Evolutionary conservation across 2,888 invertebrate genomes (phyloP), one percentile per base, ranked within the genome.

Genomic region (Spodoptera littoralis): DNA sequence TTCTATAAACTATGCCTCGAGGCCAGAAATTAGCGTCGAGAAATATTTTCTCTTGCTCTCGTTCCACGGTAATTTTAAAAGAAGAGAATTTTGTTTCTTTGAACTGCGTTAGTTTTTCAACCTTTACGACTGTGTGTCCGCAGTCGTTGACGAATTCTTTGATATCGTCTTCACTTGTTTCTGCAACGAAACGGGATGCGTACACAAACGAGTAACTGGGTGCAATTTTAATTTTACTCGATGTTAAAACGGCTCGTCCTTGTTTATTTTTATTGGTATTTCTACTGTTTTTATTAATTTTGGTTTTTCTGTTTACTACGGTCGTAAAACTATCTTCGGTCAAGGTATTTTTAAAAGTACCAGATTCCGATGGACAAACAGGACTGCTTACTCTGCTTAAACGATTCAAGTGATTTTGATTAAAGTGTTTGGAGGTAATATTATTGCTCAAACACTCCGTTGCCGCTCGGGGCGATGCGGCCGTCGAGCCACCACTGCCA

Each of bases 111-210:
- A 55, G 55, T 41, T 55, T 55, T 47, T 55, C 55, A 42, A 55
- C 42, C 12, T 47, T 47, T 11, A 47, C 22, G 42, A n/a, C 55
- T 12, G 46, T 55, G 47, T 55, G 55, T 47, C 55, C 55, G n/a
- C 47, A 41, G 1, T 55, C 55, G 12, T 46, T 41, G n/a, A 55
- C 22, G 41, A 48, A 55, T 3, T 42, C 47, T 5, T 18, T 5
- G 24, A 47, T 24, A 0, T 55, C 55, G n/a, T 55, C 12, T 41
- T 55, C 55, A 11, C 47, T 55, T 4, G 55, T 55, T 11, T 36
- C 2, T 13, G 1, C 47, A 24, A 41, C 47, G 47, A 55, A 55
- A 24, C 55, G 12, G 2, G 55, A 55, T 4, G 47, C 55, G 24
- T 55, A 55, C 3, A 55, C 41, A 1, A 22, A 55, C 1, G 55